These are phyloP conservation scores for Bombyx mandarina DNA, from an alignment of 1,140 invertebrate genomes.

Conservation along the genomic window DNA sequence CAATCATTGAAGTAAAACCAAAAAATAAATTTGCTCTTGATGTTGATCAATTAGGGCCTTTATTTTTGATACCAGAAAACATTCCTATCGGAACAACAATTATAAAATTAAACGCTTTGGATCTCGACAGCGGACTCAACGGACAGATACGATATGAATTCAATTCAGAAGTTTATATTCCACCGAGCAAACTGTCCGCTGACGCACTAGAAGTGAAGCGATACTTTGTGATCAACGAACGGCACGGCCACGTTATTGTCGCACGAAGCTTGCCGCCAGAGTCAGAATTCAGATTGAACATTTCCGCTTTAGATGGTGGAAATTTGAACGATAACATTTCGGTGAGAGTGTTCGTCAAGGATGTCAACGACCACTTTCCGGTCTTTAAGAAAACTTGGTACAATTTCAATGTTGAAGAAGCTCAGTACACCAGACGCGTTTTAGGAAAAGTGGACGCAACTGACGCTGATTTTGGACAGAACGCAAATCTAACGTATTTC, in stretches of 20 bases:
- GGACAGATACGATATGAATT: slow-evolving; percentile 84
- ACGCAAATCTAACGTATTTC: slow-evolving; percentile 83
- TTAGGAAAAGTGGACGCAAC: slow-evolving; percentile 83
- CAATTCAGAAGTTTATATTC: slow-evolving; percentile 75
- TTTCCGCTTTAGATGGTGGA: slow-evolving; percentile 83
- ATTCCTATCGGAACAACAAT: slow-evolving; percentile 80
- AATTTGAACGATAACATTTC: slow-evolving; percentile 79
- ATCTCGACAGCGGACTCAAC: slow-evolving; percentile 84
- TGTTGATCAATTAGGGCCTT: slow-evolving; percentile 58
- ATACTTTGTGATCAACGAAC: slow-evolving; percentile 82
- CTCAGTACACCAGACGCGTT: slow-evolving; percentile 77
- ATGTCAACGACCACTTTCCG: slow-evolving; percentile 90
- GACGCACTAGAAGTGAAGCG: slow-evolving; percentile 69
- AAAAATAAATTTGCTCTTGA: slow-evolving; percentile 70
- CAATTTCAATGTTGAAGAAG: slow-evolving; percentile 86
- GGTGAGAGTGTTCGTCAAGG: slow-evolving; percentile 78
- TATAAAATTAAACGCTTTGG: slow-evolving; percentile 84
- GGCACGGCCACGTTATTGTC: slow-evolving; percentile 81
- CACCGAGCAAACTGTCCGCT: slow-evolving; percentile 52
- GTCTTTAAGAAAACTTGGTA: slow-evolving; percentile 87
- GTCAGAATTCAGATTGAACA: slow-evolving; percentile 82
- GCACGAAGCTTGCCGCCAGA: slow-evolving; percentile 83
- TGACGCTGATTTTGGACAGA: slow-evolving; percentile 83
- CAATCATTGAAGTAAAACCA: slow-evolving; percentile 49
- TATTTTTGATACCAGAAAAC: slow-evolving; percentile 84